A percentile compares a stretch with the other conserved stretches of the same genome.
Conservation (phyloP, 2,113 vertebrate species). For the Tautogolabrus adspersus region DNA sequence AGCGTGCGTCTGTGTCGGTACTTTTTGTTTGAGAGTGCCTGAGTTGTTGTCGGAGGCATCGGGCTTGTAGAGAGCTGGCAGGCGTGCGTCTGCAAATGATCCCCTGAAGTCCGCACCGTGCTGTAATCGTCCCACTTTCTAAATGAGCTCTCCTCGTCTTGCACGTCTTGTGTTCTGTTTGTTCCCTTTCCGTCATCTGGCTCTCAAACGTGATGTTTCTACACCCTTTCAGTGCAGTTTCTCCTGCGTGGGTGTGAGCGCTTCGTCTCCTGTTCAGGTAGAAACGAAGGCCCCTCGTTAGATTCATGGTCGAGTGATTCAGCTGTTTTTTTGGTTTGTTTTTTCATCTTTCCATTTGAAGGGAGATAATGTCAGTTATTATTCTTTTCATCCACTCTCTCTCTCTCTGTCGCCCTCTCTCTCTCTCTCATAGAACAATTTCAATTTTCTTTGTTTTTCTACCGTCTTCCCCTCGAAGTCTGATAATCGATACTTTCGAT, state of each 20-base stretch:
- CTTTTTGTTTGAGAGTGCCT: too few species aligned
- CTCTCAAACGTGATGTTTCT: constrained; percentile 18
- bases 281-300: constrained; percentile 41
- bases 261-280: constrained; percentile 38
- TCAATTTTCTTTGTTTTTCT: constrained; percentile 1
- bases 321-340: neutral
- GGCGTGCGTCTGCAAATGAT: constrained; percentile 5
- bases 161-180: neutral
- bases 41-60: too few species aligned
- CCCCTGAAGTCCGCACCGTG: neutral
- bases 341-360: neutral
- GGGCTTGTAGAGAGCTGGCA: too few species aligned
- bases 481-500: constrained; percentile 43
- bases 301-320: constrained; percentile 26
- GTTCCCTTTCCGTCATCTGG: constrained; percentile 6
- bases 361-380: neutral
- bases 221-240: constrained; percentile 26
- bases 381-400: constrained; percentile 21
- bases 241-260: constrained; percentile 23
- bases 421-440: neutral
- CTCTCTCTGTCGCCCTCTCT: neutral
- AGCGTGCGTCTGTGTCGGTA: neutral
- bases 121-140: neutral
- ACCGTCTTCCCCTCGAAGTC: constrained; percentile 30
- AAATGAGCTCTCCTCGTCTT: constrained; percentile 23